A percentile compares a stretch with the other conserved stretches of the same genome.
Evolutionary conservation across 2,113 vertebrate species (phyloP).

Genomic region (Nothoprocta pentlandii): DNA sequence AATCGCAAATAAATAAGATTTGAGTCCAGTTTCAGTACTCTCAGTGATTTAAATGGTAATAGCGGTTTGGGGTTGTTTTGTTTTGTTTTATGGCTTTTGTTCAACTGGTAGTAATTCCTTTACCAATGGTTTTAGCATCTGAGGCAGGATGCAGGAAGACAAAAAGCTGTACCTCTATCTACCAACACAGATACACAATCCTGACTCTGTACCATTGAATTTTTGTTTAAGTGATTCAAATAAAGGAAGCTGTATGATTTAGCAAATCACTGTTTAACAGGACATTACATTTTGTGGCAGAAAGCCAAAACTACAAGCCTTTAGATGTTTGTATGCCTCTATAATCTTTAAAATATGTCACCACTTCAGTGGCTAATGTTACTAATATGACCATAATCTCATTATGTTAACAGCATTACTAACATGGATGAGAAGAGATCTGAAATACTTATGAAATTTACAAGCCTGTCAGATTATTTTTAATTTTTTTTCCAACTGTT

Average conservation of each 20-base stretch:
- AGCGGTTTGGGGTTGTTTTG: neutral
- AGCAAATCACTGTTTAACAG: neutral
- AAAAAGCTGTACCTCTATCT: neutral
- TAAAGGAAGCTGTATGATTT: neutral
- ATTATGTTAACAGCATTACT: neutral
- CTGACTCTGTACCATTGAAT: neutral
- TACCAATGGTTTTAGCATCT: neutral
- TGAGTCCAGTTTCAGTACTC: rapidly evolving
- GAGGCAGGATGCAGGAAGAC: neutral
- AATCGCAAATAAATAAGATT: neutral
- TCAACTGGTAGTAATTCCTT: neutral
- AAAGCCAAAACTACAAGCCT: neutral
- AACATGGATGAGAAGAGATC: rapidly evolving
- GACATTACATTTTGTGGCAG: neutral
- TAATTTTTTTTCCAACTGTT: neutral
- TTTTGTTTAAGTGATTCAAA: neutral
- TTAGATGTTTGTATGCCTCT: neutral
- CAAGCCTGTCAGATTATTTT: neutral
- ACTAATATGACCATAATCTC: neutral
- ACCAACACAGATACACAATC: neutral
- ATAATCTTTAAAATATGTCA: neutral
- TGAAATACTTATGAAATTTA: neutral
- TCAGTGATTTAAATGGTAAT: rapidly evolving
- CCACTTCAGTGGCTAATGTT: neutral
- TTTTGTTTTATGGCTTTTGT: neutral